A percentile compares a stretch with the other conserved stretches of the same genome.
These are phyloP conservation scores for Echiichthys vipera DNA, from an alignment of 2,797 vertebrate species.

Conservation along the genomic window DNA sequence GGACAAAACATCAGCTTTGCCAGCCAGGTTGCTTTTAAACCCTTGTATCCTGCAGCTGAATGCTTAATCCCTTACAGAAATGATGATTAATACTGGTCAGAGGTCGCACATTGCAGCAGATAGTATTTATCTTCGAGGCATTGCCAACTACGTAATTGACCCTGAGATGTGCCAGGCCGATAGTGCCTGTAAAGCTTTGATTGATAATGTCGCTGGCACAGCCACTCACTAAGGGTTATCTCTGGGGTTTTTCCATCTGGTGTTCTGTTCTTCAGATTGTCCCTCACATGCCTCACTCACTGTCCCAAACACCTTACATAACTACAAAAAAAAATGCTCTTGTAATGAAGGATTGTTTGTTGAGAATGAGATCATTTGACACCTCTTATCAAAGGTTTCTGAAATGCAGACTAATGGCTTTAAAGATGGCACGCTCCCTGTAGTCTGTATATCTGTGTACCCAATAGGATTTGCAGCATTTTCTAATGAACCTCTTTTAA, in stretches of 20 bases:
- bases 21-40: neutral
- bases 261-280: too few relatives aligned
- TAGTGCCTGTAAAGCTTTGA: conserved; percentile 23
- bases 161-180: conserved; percentile 20
- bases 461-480: neutral
- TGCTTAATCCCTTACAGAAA: conserved; percentile 2
- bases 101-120: conserved; percentile 23
- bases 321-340: neutral
- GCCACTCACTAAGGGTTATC: conserved; percentile 17
- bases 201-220: conserved; percentile 26
- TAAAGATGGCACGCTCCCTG: neutral
- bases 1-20: neutral
- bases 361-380: neutral
- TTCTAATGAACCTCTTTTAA: neutral
- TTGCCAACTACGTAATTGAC: conserved; percentile 32
- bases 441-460: neutral
- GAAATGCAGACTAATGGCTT: neutral
- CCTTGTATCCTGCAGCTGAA: neutral
- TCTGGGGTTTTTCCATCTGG: too few relatives aligned
- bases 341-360: neutral
- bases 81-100: conserved; percentile 36
- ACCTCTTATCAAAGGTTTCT: neutral
- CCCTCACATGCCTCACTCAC: neutral
- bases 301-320: neutral
- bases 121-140: conserved; percentile 41